phyloP scores from a whole-genome alignment of 2,797 vertebrate species.

The Argentina silus region DNA sequence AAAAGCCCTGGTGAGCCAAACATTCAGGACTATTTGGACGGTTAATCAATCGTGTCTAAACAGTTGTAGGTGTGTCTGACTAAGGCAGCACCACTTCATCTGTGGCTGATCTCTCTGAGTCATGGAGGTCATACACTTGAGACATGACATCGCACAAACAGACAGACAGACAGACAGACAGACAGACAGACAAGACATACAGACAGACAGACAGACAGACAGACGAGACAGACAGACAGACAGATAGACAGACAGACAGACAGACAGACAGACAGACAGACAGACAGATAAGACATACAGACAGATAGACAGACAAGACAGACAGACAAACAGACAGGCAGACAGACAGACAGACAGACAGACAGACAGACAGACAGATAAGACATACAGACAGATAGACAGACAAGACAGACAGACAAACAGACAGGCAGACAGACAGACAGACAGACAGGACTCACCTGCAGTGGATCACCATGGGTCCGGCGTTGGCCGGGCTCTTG shows the following conservation, averaged over 20 bases:
- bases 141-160: background rate
- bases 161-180: no score
- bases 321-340: no score
- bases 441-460: slow-evolving; percentile 72
- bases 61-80: background rate
- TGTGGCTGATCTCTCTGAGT: background rate
- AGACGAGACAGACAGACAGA: no score
- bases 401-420: background rate
- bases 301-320: no score
- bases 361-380: background rate
- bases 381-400: background rate
- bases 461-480: slow-evolving; percentile 93
- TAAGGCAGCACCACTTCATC: background rate
- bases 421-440: no score
- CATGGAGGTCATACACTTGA: background rate
- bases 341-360: no score
- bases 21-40: background rate
- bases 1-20: background rate
- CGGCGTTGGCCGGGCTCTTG: slow-evolving; percentile 87
- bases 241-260: no score
- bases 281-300: no score
- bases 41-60: background rate
- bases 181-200: no score
- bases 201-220: no score
- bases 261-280: no score